Percentiles rank a stretch among this genome's conserved stretches.
Conservation (phyloP, 2,888 invertebrate genomes). For the Heteropelma amictum region DNA sequence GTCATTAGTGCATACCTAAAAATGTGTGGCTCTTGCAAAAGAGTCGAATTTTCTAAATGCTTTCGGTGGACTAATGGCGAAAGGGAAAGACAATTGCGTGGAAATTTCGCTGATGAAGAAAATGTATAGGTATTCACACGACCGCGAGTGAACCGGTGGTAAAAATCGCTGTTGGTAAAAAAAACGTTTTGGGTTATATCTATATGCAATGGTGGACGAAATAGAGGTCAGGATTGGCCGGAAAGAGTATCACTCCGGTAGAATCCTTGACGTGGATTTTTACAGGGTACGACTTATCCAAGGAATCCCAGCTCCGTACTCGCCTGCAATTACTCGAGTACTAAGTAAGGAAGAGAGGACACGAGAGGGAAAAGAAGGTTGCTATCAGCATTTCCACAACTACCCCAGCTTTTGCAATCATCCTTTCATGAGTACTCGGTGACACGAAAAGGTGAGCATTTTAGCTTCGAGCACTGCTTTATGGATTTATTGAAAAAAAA, state of each 20-base stretch:
- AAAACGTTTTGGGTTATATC: neutral
- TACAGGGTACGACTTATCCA: conserved; percentile 11
- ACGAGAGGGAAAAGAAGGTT: neutral
- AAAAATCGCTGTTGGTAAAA: neutral
- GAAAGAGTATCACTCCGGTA: conserved; percentile 28
- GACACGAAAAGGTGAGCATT: neutral
- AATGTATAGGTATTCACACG: conserved; percentile 26
- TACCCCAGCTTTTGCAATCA: conserved; percentile 3
- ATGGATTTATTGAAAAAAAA: too few species aligned
- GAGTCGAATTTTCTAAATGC: neutral
- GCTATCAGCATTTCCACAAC: conserved; percentile 7
- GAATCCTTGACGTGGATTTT: conserved; percentile 38
- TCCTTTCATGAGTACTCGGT: neutral
- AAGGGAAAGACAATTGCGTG: conserved; percentile 20
- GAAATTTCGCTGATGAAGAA: conserved; percentile 43
- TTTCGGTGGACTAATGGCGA: conserved; percentile 5
- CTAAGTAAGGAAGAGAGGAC: too few species aligned
- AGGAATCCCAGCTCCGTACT: neutral
- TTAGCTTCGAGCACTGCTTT: too few species aligned
- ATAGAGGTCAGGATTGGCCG: conserved; percentile 12
- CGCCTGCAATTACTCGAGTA: conserved; percentile 22
- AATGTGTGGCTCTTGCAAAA: neutral
- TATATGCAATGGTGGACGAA: neutral
- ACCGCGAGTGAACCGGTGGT: conserved; percentile 18
- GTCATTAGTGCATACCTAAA: neutral